phyloP scores from a whole-genome alignment of 2,888 invertebrate species.

The Lissocephala sabroskyi region DNA sequence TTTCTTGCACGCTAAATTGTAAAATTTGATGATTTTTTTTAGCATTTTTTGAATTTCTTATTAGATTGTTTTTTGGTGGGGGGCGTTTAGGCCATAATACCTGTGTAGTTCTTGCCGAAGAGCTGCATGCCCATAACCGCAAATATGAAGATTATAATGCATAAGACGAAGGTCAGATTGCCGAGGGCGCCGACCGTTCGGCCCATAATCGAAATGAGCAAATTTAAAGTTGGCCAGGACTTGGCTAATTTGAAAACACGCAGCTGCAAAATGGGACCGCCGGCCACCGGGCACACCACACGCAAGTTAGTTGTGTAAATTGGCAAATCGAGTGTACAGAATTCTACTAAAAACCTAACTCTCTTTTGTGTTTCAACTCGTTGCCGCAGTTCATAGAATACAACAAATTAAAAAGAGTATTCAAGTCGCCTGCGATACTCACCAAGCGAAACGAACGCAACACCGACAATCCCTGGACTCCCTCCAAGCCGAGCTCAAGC shows the following conservation, averaged over 20 bases:
- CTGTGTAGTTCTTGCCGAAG: slow-evolving; percentile 95
- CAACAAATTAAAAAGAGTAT: no score
- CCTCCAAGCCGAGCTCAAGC: slow-evolving; percentile 93
- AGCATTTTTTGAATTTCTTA: slow-evolving; percentile 3
- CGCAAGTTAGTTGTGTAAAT: no score
- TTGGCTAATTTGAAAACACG: slow-evolving; percentile 99
- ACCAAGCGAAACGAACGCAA: slow-evolving; percentile 98
- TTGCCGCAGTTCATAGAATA: no score
- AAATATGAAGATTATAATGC: slow-evolving; percentile 99
- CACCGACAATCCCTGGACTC: slow-evolving; percentile 96
- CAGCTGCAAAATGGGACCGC: slow-evolving; percentile 77
- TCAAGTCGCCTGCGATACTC: no score
- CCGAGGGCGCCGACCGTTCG: slow-evolving; percentile 98
- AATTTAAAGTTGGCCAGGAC: slow-evolving; percentile 98
- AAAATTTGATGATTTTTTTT: slow-evolving; percentile 36
- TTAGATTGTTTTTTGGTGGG: slow-evolving; percentile 8
- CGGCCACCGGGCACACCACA: slow-evolving; percentile 19
- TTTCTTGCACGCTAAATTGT: slow-evolving; percentile 56
- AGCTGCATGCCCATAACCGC: slow-evolving; percentile 99
- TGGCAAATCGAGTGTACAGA: no score
- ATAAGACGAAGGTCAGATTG: slow-evolving; percentile 97
- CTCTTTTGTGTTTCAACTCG: no score
- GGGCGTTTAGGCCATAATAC: slow-evolving; percentile 74
- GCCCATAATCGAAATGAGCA: slow-evolving; percentile 98
- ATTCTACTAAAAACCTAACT: no score